Evolutionary conservation across 1,140 invertebrate species (phyloP).

Genomic region (Proctacanthus coquilletti): DNA sequence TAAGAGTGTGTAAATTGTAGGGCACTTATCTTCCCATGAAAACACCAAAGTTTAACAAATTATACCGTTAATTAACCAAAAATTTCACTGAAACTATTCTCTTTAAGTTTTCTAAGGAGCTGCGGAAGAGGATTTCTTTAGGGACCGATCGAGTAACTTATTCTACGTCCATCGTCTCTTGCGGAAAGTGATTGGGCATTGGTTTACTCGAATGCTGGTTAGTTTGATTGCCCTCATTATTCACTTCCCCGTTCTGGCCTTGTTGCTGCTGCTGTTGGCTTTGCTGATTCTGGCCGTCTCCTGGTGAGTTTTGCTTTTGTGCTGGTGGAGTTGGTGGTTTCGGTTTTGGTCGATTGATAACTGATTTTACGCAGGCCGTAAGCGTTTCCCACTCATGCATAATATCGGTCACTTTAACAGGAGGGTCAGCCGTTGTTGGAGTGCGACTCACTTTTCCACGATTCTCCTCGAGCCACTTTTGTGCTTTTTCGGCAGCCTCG

Average conservation of each 20-base stretch:
- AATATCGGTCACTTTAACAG: conserved; percentile 61
- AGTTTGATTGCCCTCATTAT: conserved; percentile 3
- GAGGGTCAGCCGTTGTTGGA: conserved; percentile 47
- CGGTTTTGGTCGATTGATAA: conserved; percentile 29
- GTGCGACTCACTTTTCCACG: conserved; percentile 41
- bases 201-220: not conserved
- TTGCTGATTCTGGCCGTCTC: conserved; percentile 15
- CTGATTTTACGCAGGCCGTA: conserved; percentile 24
- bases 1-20: no score
- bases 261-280: conserved; percentile 8
- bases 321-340: conserved; percentile 21
- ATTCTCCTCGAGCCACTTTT: conserved; percentile 61
- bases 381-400: conserved; percentile 44
- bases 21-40: no score
- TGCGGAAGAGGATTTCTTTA: no score
- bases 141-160: no score
- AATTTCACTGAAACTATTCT: no score
- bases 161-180: conserved; percentile 12
- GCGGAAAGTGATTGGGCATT: not conserved
- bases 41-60: no score
- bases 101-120: no score
- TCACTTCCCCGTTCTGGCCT: not conserved
- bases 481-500: conserved; percentile 38
- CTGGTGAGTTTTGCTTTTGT: conserved; percentile 11
- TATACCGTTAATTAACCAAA: no score